These are phyloP conservation scores for Gymnothorax javanicus DNA, from an alignment of 2,797 vertebrate species.

Conservation along the genomic window DNA sequence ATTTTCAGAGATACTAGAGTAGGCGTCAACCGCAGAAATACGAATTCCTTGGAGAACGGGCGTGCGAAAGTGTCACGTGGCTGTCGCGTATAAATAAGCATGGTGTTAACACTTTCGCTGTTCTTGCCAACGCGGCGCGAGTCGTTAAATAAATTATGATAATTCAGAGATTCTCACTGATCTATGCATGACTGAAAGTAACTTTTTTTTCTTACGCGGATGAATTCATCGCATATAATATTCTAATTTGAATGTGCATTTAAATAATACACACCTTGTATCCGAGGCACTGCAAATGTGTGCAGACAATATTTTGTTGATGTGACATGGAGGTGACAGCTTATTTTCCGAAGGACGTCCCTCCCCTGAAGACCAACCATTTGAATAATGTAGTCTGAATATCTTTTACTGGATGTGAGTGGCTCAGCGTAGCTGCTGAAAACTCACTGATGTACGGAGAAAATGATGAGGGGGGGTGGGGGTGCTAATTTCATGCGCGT, in stretches of 20 bases:
- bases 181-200: neutral
- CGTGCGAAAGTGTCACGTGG: constrained; percentile 17
- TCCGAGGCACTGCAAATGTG: neutral
- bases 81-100: constrained; percentile 20
- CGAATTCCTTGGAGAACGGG: neutral
- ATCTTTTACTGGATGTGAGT: neutral
- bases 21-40: constrained; percentile 28
- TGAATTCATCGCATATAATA: no score
- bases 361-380: neutral
- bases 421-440: neutral
- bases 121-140: neutral
- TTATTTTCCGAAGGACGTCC: neutral
- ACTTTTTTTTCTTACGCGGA: neutral
- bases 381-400: neutral
- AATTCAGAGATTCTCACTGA: constrained; percentile 5
- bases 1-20: constrained; percentile 17
- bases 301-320: neutral
- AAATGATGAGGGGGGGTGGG: neutral
- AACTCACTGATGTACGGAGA: neutral
- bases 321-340: neutral
- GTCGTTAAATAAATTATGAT: constrained; percentile 54
- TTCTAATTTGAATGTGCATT: no score
- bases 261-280: neutral
- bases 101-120: neutral
- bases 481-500: neutral